phyloP scores from a whole-genome alignment of 1,140 invertebrate genomes.

The Portunus trituberculatus region DNA sequence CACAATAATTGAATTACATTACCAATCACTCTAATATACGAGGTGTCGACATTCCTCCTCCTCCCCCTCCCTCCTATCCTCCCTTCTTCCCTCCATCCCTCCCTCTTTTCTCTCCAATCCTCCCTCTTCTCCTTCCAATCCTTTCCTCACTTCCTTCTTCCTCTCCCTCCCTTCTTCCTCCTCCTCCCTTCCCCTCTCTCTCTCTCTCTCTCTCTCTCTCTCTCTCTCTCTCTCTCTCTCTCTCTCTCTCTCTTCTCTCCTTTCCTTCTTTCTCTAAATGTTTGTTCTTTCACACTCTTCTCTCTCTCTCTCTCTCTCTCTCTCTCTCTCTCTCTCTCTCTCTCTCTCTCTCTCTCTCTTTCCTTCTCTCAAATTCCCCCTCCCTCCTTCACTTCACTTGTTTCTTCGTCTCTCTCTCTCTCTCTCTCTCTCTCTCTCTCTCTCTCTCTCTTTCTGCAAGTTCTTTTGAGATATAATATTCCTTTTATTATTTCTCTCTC shows the following conservation, averaged over 20 bases:
- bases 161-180: not conserved
- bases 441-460: not conserved
- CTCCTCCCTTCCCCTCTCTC: not conserved
- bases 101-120: not conserved
- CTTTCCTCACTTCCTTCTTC: no score
- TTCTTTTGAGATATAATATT: no score
- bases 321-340: not conserved
- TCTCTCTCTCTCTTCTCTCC: not conserved
- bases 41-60: no score
- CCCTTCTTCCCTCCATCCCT: not conserved
- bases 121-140: not conserved
- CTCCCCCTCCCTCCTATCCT: not conserved
- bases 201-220: not conserved
- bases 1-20: conserved; percentile 46
- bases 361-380: not conserved
- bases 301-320: not conserved
- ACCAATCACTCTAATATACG: conserved; percentile 41
- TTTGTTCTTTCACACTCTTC: no score
- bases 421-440: not conserved
- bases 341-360: not conserved
- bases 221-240: not conserved
- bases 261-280: not conserved
- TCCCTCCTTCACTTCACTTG: not conserved
- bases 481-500: no score
- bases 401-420: not conserved